phyloP scores from a whole-genome alignment of 2,888 invertebrate genomes.

The Euclidia mi region DNA sequence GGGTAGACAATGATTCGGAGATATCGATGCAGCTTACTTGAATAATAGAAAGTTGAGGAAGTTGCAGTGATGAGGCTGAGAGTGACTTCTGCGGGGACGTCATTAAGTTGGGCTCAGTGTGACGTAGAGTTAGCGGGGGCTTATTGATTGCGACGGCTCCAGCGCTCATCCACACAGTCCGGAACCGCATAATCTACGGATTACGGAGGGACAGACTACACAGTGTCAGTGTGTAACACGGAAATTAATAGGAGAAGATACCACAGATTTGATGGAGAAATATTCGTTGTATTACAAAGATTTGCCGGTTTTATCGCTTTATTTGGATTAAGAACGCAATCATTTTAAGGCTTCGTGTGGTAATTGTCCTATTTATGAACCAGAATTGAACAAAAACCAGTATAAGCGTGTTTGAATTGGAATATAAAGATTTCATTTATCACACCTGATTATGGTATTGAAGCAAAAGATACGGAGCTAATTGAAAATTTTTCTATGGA shows the following conservation, averaged over 20 bases:
- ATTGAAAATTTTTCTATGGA: no score
- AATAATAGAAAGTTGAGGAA: slow-evolving; percentile 49
- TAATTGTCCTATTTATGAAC: no score
- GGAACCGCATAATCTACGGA: slow-evolving; percentile 68
- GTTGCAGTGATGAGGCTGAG: no score
- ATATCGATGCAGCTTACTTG: slow-evolving; percentile 46
- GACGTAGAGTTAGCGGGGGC: slow-evolving; percentile 61
- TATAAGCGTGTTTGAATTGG: no score
- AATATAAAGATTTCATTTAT: no score
- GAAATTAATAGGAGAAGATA: slow-evolving; percentile 53
- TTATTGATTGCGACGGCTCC: slow-evolving; percentile 67
- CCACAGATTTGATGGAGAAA: slow-evolving; percentile 37
- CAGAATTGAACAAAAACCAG: no score
- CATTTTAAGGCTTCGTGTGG: not conserved
- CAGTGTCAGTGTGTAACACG: slow-evolving; percentile 58
- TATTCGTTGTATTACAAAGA: slow-evolving; percentile 28
- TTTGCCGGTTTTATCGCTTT: slow-evolving; percentile 14
- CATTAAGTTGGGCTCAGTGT: slow-evolving; percentile 76
- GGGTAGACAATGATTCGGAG: slow-evolving; percentile 32
- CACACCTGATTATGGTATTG: no score
- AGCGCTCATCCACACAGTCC: slow-evolving; percentile 53
- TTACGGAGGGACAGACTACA: slow-evolving; percentile 64
- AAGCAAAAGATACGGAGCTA: no score
- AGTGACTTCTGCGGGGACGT: slow-evolving; percentile 59
- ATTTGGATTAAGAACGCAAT: slow-evolving; percentile 11